These are phyloP conservation scores for Crotalus helleri DNA, from an alignment of 2,113 vertebrate species.

Conservation along the genomic window DNA sequence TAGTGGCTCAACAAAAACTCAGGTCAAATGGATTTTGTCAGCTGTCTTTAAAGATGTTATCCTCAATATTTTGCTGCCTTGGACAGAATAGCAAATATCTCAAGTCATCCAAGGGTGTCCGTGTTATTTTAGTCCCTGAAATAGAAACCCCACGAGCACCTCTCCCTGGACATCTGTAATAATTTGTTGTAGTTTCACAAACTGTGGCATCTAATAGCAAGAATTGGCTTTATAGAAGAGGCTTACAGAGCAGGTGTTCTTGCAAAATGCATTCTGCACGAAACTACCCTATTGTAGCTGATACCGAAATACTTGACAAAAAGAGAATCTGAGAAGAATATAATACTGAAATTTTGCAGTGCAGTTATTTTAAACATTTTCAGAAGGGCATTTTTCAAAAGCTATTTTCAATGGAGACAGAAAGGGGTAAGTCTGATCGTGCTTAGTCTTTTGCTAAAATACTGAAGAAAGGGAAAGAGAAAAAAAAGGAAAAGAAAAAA, in stretches of 20 bases:
- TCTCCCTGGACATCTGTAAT: background rate
- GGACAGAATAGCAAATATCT: background rate
- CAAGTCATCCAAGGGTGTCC: background rate
- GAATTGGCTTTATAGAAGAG: background rate
- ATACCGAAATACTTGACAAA: background rate
- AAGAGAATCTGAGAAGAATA: background rate
- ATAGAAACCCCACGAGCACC: background rate
- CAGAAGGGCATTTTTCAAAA: background rate
- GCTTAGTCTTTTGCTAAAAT: background rate
- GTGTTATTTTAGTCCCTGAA: background rate
- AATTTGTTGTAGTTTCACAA: background rate
- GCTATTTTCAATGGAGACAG: background rate
- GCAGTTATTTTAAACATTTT: background rate
- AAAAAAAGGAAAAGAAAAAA: background rate
- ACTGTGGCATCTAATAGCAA: background rate
- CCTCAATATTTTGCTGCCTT: background rate
- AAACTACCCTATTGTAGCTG: background rate
- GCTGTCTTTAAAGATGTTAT: background rate
- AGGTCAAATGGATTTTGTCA: background rate
- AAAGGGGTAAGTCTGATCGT: background rate
- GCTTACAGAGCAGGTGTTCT: background rate
- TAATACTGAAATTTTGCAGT: background rate
- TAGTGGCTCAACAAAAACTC: background rate
- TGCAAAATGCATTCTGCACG: background rate
- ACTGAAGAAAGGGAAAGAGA: background rate